phyloP scores from a whole-genome alignment of 2,113 vertebrate genomes.

The Tapirus terrestris region DNA sequence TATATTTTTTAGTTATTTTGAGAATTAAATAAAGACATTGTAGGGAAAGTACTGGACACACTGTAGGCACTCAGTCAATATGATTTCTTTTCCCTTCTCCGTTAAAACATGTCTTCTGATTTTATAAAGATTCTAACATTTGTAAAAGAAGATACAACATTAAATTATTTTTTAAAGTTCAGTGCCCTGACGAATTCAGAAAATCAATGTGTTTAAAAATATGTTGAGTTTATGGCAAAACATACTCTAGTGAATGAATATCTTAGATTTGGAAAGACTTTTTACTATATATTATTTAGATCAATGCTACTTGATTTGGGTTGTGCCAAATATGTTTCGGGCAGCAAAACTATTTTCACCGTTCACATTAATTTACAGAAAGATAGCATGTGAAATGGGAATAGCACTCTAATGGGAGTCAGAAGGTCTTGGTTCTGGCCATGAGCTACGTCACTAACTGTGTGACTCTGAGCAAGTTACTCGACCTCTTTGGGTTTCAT shows the following conservation, averaged over 20 bases:
- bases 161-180: not conserved
- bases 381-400: not conserved
- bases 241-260: not conserved
- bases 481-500: not conserved
- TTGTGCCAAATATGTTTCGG: not conserved
- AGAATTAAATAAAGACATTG: not conserved
- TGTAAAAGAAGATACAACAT: not conserved
- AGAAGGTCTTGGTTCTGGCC: not conserved
- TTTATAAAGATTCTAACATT: not conserved
- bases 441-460: not conserved
- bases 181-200: not conserved
- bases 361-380: not conserved
- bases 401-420: not conserved
- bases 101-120: not conserved
- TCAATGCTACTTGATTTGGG: not conserved
- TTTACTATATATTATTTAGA: slow-evolving; percentile 4
- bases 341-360: not conserved
- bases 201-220: slow-evolving; percentile 30
- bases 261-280: not conserved
- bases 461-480: not conserved
- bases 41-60: not conserved
- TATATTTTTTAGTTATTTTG: not conserved
- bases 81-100: not conserved
- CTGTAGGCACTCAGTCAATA: not conserved
- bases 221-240: not conserved